phyloP scores from a whole-genome alignment of 2,888 invertebrate species.

The Germaria angustata region DNA sequence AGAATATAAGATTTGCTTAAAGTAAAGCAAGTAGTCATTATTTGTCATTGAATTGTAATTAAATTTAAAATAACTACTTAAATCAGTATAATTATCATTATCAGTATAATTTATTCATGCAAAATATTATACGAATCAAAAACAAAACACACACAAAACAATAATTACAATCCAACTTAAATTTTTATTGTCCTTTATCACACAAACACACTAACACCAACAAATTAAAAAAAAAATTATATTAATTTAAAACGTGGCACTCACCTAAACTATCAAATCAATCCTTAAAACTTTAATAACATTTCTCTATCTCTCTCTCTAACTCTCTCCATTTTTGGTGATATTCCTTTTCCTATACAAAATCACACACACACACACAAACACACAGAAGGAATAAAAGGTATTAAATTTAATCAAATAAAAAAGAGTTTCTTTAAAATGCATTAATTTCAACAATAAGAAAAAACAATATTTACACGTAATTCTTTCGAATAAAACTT shows the following conservation, averaged over 20 bases:
- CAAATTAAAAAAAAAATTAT: neutral
- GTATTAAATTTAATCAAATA: slow-evolving; percentile 1
- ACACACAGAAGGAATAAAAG: neutral
- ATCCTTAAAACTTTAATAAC: neutral
- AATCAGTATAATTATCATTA: neutral
- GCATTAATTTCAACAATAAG: slow-evolving; percentile 27
- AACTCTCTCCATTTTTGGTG: no score
- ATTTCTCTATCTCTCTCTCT: neutral
- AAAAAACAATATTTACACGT: slow-evolving; percentile 38
- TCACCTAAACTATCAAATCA: neutral
- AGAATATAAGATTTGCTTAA: slow-evolving; percentile 40
- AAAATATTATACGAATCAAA: neutral
- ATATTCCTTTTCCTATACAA: neutral
- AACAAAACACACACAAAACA: slow-evolving; percentile 3
- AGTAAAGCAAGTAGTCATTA: slow-evolving; percentile 6
- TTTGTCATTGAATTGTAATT: slow-evolving; percentile 18
- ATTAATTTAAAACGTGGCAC: neutral
- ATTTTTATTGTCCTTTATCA: neutral
- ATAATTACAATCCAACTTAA: neutral
- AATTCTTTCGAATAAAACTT: slow-evolving; percentile 14
- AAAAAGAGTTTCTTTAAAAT: slow-evolving; percentile 43
- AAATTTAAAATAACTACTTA: slow-evolving; percentile 9
- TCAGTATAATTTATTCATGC: slow-evolving; percentile 39
- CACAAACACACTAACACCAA: neutral
- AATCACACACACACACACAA: neutral